Percentiles rank a stretch among this genome's conserved stretches.
Conservation (phyloP, 92 coral and sea anemone genomes). For the Zoanthus gigantus region DNA sequence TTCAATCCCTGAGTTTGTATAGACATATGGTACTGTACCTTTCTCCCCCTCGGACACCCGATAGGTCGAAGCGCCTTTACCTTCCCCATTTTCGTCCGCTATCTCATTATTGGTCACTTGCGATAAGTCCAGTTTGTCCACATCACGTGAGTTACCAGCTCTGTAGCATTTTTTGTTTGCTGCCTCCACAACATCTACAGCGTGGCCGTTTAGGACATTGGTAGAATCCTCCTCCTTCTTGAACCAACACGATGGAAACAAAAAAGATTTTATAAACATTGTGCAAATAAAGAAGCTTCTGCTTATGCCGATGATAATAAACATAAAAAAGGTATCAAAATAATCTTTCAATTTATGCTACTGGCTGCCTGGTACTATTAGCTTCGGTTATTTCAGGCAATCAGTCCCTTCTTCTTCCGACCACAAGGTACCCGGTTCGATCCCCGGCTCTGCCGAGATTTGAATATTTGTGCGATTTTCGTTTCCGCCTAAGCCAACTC, state of each 20-base stretch:
- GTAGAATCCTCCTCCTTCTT: conserved; percentile 56
- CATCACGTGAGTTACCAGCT: conserved; percentile 15
- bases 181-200: conserved; percentile 84
- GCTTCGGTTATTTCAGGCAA: no score
- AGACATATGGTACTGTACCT: conserved; percentile 67
- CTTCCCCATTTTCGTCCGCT: conserved; percentile 35
- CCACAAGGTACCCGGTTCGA: no score
- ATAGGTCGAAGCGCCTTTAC: conserved; percentile 69
- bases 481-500: no score
- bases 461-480: no score
- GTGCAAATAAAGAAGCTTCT: no score
- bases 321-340: no score
- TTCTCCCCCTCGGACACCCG: conserved; percentile 79
- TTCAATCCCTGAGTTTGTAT: conserved; percentile 46
- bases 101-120: conserved; percentile 18
- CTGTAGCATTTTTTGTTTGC: conserved; percentile 70
- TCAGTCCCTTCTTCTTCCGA: no score
- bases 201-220: conserved; percentile 62
- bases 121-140: conserved; percentile 19
- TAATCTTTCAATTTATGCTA: no score
- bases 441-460: no score
- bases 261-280: neutral
- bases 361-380: no score
- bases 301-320: no score
- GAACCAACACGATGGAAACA: neutral